These are phyloP conservation scores for Datnioides undecimradiatus DNA, from an alignment of 2,113 vertebrate genomes.

Conservation along the genomic window DNA sequence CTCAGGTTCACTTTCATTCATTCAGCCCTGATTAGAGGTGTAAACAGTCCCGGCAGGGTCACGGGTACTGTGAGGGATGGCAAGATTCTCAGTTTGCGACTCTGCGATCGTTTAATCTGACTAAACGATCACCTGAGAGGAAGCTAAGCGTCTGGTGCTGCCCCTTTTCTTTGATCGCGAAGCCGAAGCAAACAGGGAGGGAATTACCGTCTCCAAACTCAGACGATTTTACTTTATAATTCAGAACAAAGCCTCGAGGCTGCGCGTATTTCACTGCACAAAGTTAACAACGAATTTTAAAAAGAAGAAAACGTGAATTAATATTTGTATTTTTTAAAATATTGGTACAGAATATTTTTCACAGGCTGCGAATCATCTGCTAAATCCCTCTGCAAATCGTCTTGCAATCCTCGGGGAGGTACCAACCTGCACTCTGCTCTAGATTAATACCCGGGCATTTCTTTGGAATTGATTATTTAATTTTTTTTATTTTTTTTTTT, in stretches of 20 bases:
- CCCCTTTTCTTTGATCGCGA: not conserved
- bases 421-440: slow-evolving; percentile 45
- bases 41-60: no score
- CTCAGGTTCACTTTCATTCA: not conserved
- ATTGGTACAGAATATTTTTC: slow-evolving; percentile 29
- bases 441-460: slow-evolving; percentile 72
- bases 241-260: slow-evolving; percentile 21
- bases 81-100: no score
- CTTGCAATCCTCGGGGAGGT: slow-evolving; percentile 36
- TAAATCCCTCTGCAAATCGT: slow-evolving; percentile 59
- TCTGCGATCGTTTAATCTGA: not conserved
- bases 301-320: slow-evolving; percentile 39
- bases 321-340: slow-evolving; percentile 48
- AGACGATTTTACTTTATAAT: slow-evolving; percentile 37
- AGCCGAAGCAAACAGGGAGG: not conserved
- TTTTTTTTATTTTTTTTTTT: slow-evolving; percentile 51
- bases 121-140: not conserved
- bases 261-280: not conserved
- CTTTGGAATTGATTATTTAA: slow-evolving; percentile 74
- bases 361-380: slow-evolving; percentile 46
- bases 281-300: slow-evolving; percentile 18
- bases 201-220: no score
- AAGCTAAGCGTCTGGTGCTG: not conserved
- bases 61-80: no score
- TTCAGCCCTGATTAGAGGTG: not conserved